These are phyloP conservation scores for Saccostrea echinata DNA, from an alignment of 1,140 invertebrate species.

Conservation along the genomic window DNA sequence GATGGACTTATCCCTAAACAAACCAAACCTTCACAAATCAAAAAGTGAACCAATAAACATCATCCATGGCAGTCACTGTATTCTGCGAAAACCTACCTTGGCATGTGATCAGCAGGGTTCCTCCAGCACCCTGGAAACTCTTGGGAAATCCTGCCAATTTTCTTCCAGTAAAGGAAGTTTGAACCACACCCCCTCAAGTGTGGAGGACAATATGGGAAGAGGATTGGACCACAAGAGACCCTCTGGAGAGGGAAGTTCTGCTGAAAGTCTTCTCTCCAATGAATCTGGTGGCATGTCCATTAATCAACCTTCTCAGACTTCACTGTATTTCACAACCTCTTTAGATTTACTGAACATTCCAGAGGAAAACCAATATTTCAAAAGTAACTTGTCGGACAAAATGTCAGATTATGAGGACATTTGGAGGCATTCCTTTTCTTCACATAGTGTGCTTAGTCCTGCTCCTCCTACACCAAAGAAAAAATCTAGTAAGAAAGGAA, in stretches of 20 bases:
- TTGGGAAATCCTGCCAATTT: conserved; percentile 40
- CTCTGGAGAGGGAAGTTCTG: not conserved
- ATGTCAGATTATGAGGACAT: conserved; percentile 97
- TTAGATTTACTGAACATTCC: conserved; percentile 69
- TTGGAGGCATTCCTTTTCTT: conserved; percentile 83
- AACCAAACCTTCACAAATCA: conserved; percentile 67
- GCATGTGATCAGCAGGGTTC: not conserved
- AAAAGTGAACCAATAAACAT: conserved; percentile 76
- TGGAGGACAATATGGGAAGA: conserved; percentile 7
- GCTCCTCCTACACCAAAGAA: conserved; percentile 43
- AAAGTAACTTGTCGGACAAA: conserved; percentile 93
- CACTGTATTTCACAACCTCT: conserved; percentile 79
- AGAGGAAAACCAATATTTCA: conserved; percentile 85
- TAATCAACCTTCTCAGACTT: conserved; percentile 52
- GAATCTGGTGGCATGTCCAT: conserved; percentile 16
- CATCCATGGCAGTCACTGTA: conserved; percentile 41
- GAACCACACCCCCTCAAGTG: conserved; percentile 3
- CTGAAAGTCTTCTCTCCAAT: conserved; percentile 36
- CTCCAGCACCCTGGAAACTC: not conserved
- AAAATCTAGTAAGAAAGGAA: not conserved
- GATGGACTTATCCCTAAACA: conserved; percentile 15
- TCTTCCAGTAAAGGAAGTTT: not conserved
- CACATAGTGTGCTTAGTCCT: conserved; percentile 42
- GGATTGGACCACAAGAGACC: not conserved
- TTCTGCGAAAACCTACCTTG: not conserved